These are phyloP conservation scores for Phania funesta DNA, from an alignment of 2,888 invertebrate species.

Conservation along the genomic window DNA sequence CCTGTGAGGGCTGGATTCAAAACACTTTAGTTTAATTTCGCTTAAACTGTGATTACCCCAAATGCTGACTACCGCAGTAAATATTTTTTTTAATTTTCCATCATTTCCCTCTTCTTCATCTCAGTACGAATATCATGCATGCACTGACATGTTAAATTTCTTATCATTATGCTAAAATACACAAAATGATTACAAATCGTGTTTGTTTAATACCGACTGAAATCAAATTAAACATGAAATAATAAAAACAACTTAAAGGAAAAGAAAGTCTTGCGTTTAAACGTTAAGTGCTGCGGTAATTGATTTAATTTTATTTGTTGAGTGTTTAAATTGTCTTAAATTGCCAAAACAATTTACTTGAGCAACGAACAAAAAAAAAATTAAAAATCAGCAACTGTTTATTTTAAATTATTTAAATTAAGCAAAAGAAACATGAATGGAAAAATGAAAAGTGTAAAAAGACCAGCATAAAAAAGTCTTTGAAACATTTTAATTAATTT, in stretches of 20 bases:
- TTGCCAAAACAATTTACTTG: constrained; percentile 28
- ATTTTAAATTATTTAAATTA: neutral
- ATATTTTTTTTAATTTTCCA: neutral
- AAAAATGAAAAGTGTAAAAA: neutral
- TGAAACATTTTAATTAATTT: constrained; percentile 14
- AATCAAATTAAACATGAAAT: constrained; percentile 15
- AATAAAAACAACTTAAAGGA: neutral
- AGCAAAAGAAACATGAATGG: neutral
- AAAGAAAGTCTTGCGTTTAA: constrained; percentile 43
- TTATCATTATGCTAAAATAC: constrained; percentile 59
- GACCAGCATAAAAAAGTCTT: neutral
- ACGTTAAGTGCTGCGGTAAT: constrained; percentile 1
- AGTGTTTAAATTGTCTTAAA: neutral
- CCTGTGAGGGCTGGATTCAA: too few relatives aligned
- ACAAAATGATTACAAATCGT: constrained; percentile 42
- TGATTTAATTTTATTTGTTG: neutral
- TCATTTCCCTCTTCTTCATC: neutral
- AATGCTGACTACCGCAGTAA: neutral
- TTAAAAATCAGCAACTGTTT: neutral
- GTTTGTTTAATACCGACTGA: constrained; percentile 43
- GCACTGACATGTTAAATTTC: constrained; percentile 44
- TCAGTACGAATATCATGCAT: neutral
- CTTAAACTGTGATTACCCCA: neutral
- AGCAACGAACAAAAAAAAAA: constrained; percentile 16
- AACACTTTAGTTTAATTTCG: neutral